Evolutionary conservation across 1,140 invertebrate genomes (phyloP).

Genomic region (Drosophila novamexicana): DNA sequence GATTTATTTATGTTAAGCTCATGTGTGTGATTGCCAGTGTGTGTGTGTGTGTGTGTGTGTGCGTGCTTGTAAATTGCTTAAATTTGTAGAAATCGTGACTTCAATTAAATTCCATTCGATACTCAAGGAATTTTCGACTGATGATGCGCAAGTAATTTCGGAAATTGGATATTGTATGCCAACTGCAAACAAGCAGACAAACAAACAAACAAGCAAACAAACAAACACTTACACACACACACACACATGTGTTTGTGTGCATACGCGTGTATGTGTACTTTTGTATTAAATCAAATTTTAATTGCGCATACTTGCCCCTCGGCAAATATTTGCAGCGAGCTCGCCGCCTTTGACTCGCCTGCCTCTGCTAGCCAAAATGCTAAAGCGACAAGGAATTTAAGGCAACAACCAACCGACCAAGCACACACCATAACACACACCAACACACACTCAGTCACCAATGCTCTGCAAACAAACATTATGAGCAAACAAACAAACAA

Average conservation of each 20-base stretch:
- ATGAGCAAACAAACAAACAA: conserved; percentile 69
- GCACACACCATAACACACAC: conserved; percentile 10
- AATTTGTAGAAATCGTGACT: conserved; percentile 82
- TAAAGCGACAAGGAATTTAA: conserved; percentile 78
- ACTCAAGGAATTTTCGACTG: conserved; percentile 80
- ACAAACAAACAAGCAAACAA: conserved; percentile 24
- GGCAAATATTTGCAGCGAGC: conserved; percentile 76
- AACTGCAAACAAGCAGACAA: conserved; percentile 67
- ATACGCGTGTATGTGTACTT: conserved; percentile 50
- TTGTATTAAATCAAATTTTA: conserved; percentile 83
- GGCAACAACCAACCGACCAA: conserved; percentile 49
- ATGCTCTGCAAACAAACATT: conserved; percentile 66
- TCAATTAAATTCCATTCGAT: conserved; percentile 84
- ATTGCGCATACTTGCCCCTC: conserved; percentile 82
- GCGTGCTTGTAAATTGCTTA: conserved; percentile 65
- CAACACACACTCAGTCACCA: conserved; percentile 11
- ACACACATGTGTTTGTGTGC: conserved; percentile 23
- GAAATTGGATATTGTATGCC: conserved; percentile 80
- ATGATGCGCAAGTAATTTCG: conserved; percentile 81
- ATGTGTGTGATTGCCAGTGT: conserved; percentile 20
- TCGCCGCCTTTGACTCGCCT: conserved; percentile 72
- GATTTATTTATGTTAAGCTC: conserved; percentile 76
- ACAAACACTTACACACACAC: conserved; percentile 45
- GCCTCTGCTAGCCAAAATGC: conserved; percentile 53
- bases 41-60: conserved; percentile 14